A percentile compares a stretch with the other conserved stretches of the same genome.
These are phyloP conservation scores for Neomonachus schauinslandi DNA, from an alignment of 2,113 vertebrate species.

Conservation along the genomic window DNA sequence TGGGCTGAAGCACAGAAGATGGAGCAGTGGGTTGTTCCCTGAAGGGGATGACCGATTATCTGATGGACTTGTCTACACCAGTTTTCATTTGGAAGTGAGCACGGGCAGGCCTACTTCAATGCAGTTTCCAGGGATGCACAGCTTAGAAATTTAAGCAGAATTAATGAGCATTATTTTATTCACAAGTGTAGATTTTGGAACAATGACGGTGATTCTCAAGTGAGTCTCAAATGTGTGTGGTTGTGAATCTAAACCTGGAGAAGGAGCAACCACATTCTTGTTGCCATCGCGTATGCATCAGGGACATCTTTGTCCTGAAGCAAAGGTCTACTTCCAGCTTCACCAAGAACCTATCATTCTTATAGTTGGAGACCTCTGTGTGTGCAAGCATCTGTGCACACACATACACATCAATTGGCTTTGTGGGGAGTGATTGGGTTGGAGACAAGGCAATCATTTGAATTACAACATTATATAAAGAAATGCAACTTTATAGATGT, in stretches of 20 bases:
- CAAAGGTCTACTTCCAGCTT: not conserved
- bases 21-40: not conserved
- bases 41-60: not conserved
- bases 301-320: not conserved
- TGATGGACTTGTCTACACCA: not conserved
- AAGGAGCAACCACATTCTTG: fast-evolving
- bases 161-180: not conserved
- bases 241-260: not conserved
- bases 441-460: not conserved
- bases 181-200: not conserved
- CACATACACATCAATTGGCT: not conserved
- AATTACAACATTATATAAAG: not conserved
- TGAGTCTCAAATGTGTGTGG: not conserved
- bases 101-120: not conserved
- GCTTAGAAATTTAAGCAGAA: not conserved
- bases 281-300: not conserved
- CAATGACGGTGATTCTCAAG: not conserved
- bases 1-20: not conserved
- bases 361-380: not conserved
- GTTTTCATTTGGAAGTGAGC: not conserved
- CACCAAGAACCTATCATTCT: not conserved
- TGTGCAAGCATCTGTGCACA: too few species aligned
- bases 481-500: not conserved
- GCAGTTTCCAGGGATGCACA: not conserved
- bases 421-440: not conserved